These are phyloP conservation scores for Dysmachus trigonus DNA, from an alignment of 2,888 invertebrate genomes.

Conservation along the genomic window DNA sequence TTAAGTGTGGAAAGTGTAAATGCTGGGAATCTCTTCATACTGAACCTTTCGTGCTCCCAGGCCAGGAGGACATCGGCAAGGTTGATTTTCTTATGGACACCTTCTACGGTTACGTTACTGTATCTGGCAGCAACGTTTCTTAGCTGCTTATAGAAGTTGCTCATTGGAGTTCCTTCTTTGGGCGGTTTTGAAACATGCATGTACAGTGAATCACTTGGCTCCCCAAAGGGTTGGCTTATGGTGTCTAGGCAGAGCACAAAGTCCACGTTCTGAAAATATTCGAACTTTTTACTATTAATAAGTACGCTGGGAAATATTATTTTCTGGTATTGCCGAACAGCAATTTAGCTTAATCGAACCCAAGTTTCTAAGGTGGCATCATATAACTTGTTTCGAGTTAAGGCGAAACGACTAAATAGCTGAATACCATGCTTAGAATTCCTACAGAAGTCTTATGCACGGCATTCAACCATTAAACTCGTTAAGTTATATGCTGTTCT, in stretches of 20 bases:
- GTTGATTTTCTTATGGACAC: constrained; percentile 96
- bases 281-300: neutral
- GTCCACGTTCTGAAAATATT: constrained; percentile 76
- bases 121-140: constrained; percentile 67
- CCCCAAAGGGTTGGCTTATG: constrained; percentile 70
- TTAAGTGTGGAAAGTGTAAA: constrained; percentile 87
- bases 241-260: constrained; percentile 92
- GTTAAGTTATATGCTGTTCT: no score
- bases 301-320: neutral
- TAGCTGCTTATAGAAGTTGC: constrained; percentile 73
- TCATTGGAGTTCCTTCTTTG: constrained; percentile 81
- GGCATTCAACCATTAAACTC: no score
- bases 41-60: constrained; percentile 98
- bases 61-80: constrained; percentile 89
- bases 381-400: no score
- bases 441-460: no score
- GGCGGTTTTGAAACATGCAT: constrained; percentile 98
- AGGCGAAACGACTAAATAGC: neutral
- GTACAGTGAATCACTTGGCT: constrained; percentile 66
- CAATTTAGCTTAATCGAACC: no score
- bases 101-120: constrained; percentile 68
- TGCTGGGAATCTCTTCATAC: constrained; percentile 89
- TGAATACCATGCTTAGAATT: no score
- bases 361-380: no score
- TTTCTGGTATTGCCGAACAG: no score